Evolutionary conservation across 2,888 invertebrate genomes (phyloP), one percentile per base, ranked within the genome.

Genomic region (Allolobophora icterica): DNA sequence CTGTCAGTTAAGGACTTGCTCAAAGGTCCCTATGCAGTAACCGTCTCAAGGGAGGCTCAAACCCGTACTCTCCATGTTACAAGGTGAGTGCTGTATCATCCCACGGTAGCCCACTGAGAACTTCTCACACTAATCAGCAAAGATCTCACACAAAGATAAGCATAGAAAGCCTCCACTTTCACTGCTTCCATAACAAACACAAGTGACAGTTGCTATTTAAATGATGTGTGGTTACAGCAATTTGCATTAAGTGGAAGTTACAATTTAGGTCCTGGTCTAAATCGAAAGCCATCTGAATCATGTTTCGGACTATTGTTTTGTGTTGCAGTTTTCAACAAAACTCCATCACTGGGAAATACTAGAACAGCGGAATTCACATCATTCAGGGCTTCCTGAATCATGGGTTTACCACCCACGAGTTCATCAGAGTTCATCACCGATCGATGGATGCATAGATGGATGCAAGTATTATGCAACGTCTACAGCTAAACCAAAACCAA

Each of bases 201-300:
- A n/a, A 2, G 11, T 71, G n/a, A 71, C 8, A 71, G 71, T 6
- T n/a, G n/a, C 71, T n/a, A 71, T 0, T n/a, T 71, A 71, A 71
- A 71, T 71, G 71, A 71, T 71, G 71, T 71, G 71, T n/a, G 71
- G 71, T 8, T n/a, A n/a, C 8, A 71, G 71, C 30, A 71, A 30
- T 71, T 71, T n/a, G n/a, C 71, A 71, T n/a, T n/a, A 71, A 30
- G n/a, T 71, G n/a, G 71, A n/a, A 71, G 71, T n/a, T 71, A n/a
- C 71, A 71, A 11, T 8, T 8, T 38, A 8, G 8, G 71, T 5
- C 5, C 11, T 6, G n/a, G 71, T n/a, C 71, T 71, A 71, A 71
- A 71, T 30, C n/a, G 71, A 71, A 71, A 71, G 71, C 71, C 30
- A n/a, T n/a, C 71, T n/a, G n/a, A 71, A 30, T 71, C 30, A 71